Evolutionary conservation across 2,888 invertebrate genomes (phyloP), one percentile per base, ranked within the genome.

Genomic region (Abrostola tripartita): DNA sequence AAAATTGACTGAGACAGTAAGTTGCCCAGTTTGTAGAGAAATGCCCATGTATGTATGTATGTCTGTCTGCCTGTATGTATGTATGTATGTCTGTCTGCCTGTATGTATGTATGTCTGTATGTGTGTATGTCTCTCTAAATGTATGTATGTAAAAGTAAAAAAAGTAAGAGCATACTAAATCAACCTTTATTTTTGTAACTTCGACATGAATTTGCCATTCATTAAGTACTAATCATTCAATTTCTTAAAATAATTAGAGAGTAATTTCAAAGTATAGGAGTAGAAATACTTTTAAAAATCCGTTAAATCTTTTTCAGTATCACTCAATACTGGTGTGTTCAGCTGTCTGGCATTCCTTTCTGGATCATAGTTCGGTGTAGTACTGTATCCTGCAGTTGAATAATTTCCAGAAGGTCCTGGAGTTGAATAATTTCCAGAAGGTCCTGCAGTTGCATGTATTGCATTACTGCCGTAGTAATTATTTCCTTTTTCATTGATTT

Each of bases 341-440:
- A n/a, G n/a, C n/a, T n/a, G n/a, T n/a, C n/a, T n/a, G n/a, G n/a
- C n/a, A n/a, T n/a, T n/a, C n/a, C n/a, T n/a, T n/a, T n/a, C n/a
- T n/a, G n/a, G n/a, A n/a, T n/a, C n/a, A n/a, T n/a, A n/a, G 65
- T 57, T 66, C 65, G 58, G 37, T 66, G 61, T 66, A 56, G 56
- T 47, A 66, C 47, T 61, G 54, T 58, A 61, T 56, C 56, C 56
- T 56, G 56, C 49, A 47, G 56, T 56, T 56, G 56, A 56, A 56
- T 56, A 56, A 56, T 56, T 56, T 56, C 56, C 56, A 47, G 56
- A 56, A 56, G 56, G 49, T 61, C 61, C 57, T 52, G 61, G 61
- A 57, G 65, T 61, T 66, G 42, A 66, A 61, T 61, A 66, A 61
- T 66, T 61, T 66, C 65, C 58, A 66, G 65, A 65, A 65, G 55